Conservation (phyloP, 2,113 vertebrate species). For the Heterotis niloticus region DNA sequence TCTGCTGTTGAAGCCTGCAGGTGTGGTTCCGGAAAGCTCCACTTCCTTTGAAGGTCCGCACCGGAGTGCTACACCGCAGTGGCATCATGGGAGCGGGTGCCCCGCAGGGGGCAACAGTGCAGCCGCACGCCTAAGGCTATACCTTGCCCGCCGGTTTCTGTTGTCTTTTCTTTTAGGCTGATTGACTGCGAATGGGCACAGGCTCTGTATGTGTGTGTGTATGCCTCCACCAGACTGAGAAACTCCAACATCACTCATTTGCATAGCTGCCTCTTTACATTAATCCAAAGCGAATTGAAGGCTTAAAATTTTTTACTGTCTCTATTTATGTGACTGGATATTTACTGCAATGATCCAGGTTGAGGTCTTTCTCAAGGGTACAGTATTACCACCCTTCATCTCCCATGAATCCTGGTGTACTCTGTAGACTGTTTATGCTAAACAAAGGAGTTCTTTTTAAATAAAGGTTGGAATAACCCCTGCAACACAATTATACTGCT, state of each 20-base stretch:
- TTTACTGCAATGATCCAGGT: constrained; percentile 15
- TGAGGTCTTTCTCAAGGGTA: constrained; percentile 17
- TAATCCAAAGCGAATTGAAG: not conserved
- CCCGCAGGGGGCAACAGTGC: not conserved
- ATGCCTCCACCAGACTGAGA: not conserved
- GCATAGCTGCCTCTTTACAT: not conserved
- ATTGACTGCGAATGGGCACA: not conserved
- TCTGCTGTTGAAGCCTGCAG: not conserved
- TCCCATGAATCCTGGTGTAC: not conserved
- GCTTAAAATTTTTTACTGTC: constrained; percentile 1
- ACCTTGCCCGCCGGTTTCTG: not conserved
- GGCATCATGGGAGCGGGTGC: not conserved
- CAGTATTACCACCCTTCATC: not conserved
- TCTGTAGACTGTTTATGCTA: constrained; percentile 5
- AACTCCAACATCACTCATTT: not conserved
- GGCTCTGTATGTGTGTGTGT: not conserved
- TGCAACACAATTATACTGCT: too few relatives aligned
- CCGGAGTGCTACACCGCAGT: not conserved
- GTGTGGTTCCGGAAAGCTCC: not conserved
- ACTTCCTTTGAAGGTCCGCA: not conserved
- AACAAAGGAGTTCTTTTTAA: not conserved
- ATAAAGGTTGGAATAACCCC: constrained; percentile 7
- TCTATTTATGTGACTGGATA: constrained; percentile 9
- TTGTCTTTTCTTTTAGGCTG: constrained; percentile 14
- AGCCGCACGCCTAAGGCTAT: not conserved